Percentiles rank a stretch among this genome's conserved stretches.
These are phyloP conservation scores for Aporophyla lueneburgensis DNA, from an alignment of 2,888 invertebrate genomes.

Conservation along the genomic window DNA sequence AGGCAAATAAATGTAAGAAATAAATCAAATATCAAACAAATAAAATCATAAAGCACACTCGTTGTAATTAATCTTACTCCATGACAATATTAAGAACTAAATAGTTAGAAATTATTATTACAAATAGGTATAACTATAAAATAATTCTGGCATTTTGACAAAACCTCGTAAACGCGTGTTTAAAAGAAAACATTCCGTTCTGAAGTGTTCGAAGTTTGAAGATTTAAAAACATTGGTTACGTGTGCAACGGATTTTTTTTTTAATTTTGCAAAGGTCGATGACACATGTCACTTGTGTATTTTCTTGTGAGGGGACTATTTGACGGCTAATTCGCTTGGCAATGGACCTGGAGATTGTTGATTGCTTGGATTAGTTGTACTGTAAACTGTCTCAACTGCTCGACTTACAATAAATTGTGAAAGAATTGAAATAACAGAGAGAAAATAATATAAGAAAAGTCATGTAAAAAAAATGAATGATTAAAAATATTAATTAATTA, in stretches of 20 bases:
- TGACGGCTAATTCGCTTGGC: constrained; percentile 40
- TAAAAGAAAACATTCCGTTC: constrained; percentile 41
- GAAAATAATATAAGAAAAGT: background rate
- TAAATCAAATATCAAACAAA: constrained; percentile 63
- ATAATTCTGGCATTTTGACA: constrained; percentile 62
- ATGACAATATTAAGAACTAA: constrained; percentile 47
- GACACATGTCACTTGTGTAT: constrained; percentile 43
- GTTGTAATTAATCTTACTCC: constrained; percentile 51
- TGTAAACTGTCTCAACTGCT: constrained; percentile 9
- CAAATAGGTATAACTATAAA: constrained; percentile 39
- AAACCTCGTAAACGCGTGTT: constrained; percentile 31
- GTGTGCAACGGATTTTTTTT: constrained; percentile 69
- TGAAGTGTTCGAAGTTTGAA: constrained; percentile 53
- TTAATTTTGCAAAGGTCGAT: constrained; percentile 53
- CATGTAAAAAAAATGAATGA: background rate
- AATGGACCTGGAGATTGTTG: constrained; percentile 10
- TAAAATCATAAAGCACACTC: constrained; percentile 42
- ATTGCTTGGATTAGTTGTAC: constrained; percentile 9
- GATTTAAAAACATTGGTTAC: constrained; percentile 68
- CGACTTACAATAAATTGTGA: constrained; percentile 1
- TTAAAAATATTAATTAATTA: background rate
- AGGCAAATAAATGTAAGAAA: constrained; percentile 41
- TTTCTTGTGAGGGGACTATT: constrained; percentile 46
- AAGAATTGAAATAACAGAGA: background rate
- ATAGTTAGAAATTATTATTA: constrained; percentile 38